Evolutionary conservation across 2,113 vertebrate genomes (phyloP).

Genomic region (Amblyopsis rosae): DNA sequence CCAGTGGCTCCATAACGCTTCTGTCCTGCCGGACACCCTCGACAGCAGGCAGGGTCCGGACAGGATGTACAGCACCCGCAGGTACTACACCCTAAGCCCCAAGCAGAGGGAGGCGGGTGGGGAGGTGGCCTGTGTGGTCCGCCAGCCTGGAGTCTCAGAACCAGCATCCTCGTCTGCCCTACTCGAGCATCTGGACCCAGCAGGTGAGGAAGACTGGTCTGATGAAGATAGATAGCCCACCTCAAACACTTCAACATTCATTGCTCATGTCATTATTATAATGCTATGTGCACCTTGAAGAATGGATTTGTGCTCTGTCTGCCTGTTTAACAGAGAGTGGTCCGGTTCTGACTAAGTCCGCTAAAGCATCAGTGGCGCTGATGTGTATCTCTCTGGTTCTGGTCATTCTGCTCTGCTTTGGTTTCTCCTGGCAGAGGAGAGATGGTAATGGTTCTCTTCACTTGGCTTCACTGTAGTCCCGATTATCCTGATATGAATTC

Average conservation of each 20-base stretch:
- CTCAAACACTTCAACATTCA: background rate
- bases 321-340: constrained; percentile 45
- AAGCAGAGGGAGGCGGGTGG: constrained; percentile 59
- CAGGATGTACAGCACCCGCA: constrained; percentile 65
- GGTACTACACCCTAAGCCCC: constrained; percentile 65
- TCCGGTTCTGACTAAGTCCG: constrained; percentile 71
- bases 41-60: constrained; percentile 51
- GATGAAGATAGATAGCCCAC: background rate
- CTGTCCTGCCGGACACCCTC: constrained; percentile 48
- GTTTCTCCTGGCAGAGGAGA: constrained; percentile 79
- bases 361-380: constrained; percentile 78
- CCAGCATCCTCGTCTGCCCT: constrained; percentile 33
- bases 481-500: background rate
- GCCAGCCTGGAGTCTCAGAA: constrained; percentile 56
- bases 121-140: constrained; percentile 66
- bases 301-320: background rate
- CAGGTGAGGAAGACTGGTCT: constrained; percentile 42
- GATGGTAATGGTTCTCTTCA: constrained; percentile 65
- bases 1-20: constrained; percentile 73
- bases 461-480: background rate
- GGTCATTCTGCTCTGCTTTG: constrained; percentile 78
- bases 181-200: constrained; percentile 56
- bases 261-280: background rate
- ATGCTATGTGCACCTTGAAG: no score
- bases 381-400: constrained; percentile 80